These are phyloP conservation scores for Lycorma delicatula DNA, from an alignment of 1,140 invertebrate species.

Conservation along the genomic window DNA sequence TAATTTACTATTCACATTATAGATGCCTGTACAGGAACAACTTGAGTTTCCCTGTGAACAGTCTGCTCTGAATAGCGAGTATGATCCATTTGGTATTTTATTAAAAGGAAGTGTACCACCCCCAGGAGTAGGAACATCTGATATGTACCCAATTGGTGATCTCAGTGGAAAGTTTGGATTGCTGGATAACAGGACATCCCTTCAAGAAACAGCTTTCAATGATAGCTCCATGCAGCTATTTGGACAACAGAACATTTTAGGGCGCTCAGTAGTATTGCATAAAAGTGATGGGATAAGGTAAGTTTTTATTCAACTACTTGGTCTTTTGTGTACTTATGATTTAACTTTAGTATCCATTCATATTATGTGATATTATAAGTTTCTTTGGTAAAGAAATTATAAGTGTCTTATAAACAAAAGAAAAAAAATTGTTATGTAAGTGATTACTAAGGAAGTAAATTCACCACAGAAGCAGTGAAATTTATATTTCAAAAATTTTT, in stretches of 20 bases:
- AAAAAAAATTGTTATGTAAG: too few species aligned
- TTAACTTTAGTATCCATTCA: constrained; percentile 1
- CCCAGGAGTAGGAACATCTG: constrained; percentile 49
- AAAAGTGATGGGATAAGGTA: constrained; percentile 52
- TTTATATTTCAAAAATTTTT: too few species aligned
- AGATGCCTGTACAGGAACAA: constrained; percentile 70
- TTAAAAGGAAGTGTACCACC: not conserved
- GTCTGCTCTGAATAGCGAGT: constrained; percentile 68
- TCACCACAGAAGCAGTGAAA: too few species aligned
- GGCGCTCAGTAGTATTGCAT: constrained; percentile 79
- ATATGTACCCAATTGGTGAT: constrained; percentile 85
- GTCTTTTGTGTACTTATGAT: not conserved
- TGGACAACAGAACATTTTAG: constrained; percentile 72
- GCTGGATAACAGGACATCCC: constrained; percentile 46
- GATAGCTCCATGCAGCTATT: constrained; percentile 80
- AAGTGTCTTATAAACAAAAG: too few species aligned
- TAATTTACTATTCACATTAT: constrained; percentile 25
- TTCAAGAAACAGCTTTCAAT: constrained; percentile 48
- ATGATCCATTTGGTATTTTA: constrained; percentile 55
- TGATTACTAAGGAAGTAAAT: too few species aligned
- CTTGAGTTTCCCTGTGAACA: constrained; percentile 82
- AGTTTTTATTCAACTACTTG: not conserved
- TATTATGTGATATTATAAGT: not conserved
- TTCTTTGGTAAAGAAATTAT: too few species aligned
- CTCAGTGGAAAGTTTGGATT: constrained; percentile 83